Percentiles rank a stretch among this genome's conserved stretches.
Conservation (phyloP, 2,888 invertebrate species). For the Drosophila affinis region DNA sequence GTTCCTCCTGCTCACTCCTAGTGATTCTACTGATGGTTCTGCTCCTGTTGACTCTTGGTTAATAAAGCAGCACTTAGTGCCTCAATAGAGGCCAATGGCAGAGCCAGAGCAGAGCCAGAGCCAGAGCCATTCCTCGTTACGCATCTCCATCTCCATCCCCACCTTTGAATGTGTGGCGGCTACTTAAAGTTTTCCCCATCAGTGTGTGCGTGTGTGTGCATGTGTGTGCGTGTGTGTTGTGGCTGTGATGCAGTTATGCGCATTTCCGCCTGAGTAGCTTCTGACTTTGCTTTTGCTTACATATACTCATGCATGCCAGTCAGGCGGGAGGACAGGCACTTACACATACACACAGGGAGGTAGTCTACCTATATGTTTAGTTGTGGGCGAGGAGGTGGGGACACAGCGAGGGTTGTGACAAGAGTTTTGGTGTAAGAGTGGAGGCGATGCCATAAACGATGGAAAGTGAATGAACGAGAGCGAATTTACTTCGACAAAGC, state of each 20-base stretch:
- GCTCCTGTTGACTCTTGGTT: constrained; percentile 50
- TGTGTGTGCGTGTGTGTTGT: constrained; percentile 21
- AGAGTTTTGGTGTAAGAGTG: constrained; percentile 3
- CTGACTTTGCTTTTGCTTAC: constrained; percentile 71
- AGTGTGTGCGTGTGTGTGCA: constrained; percentile 11
- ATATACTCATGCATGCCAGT: constrained; percentile 52
- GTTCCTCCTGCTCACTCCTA: constrained; percentile 30
- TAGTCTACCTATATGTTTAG: background rate
- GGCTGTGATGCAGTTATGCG: constrained; percentile 73
- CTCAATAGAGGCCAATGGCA: constrained; percentile 46
- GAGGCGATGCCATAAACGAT: too few species aligned
- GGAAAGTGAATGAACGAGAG: too few species aligned
- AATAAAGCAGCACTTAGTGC: constrained; percentile 74
- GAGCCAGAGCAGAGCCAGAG: background rate
- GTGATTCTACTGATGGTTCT: background rate
- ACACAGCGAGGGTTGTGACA: constrained; percentile 4
- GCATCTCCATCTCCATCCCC: constrained; percentile 44
- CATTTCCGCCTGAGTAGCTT: constrained; percentile 71
- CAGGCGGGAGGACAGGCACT: constrained; percentile 5
- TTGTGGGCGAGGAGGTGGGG: background rate
- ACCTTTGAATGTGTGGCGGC: constrained; percentile 34
- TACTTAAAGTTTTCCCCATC: constrained; percentile 53
- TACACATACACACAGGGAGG: constrained; percentile 1
- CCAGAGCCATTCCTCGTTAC: constrained; percentile 12
- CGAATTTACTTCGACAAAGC: too few species aligned